Evolutionary conservation across 2,888 invertebrate genomes (phyloP).

Genomic region (Pheosia gnoma): DNA sequence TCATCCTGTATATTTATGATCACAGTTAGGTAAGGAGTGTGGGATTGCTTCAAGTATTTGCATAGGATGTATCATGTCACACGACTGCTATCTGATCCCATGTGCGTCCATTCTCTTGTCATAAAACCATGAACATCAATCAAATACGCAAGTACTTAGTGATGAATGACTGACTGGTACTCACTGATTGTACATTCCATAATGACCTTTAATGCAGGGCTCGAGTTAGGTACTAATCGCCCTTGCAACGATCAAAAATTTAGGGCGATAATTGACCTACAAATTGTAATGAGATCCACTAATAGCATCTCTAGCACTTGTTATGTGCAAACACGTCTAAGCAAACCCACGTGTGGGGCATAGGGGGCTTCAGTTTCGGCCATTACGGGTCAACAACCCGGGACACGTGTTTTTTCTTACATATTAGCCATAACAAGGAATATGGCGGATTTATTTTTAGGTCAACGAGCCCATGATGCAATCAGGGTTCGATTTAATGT

Average conservation of each 20-base stretch:
- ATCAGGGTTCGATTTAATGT: conserved; percentile 20
- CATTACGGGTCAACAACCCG: conserved; percentile 58
- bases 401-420: conserved; percentile 57
- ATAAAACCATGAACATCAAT: conserved; percentile 1
- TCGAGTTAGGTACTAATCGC: conserved; percentile 14
- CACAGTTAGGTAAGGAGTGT: not conserved
- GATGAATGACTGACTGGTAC: not conserved
- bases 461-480: conserved; percentile 29
- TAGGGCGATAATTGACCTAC: conserved; percentile 40
- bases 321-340: conserved; percentile 53
- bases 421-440: conserved; percentile 57
- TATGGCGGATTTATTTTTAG: conserved; percentile 33
- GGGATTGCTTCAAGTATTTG: not conserved
- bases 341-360: conserved; percentile 52
- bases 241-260: conserved; percentile 29
- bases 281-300: conserved; percentile 23
- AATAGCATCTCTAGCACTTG: conserved; percentile 33
- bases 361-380: conserved; percentile 60
- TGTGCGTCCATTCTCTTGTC: not conserved
- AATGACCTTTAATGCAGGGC: not conserved
- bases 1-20: not conserved
- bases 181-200: not conserved
- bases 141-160: not conserved
- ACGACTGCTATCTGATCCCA: not conserved
- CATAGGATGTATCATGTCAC: not conserved